Conservation (phyloP, 2,113 vertebrate species). For the Scortum barcoo region DNA sequence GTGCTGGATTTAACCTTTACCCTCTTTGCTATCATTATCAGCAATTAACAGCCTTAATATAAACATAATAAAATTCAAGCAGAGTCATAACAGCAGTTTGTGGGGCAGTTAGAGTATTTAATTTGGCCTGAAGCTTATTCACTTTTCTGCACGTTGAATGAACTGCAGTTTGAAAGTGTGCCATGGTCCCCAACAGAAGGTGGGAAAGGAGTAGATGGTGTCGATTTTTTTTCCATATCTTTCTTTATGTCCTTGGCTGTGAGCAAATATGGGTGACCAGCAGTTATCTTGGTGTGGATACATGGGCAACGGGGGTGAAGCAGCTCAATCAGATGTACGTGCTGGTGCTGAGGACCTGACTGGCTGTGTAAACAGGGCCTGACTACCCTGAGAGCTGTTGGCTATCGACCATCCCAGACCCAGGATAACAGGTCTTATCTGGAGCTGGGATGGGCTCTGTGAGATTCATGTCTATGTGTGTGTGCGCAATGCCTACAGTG, state of each 20-base stretch:
- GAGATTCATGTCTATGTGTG: constrained; percentile 12
- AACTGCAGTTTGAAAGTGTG: not conserved
- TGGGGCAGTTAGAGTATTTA: not conserved
- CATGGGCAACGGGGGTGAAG: constrained; percentile 48
- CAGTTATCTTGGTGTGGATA: constrained; percentile 27
- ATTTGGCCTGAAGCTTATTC: not conserved
- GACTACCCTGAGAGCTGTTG: constrained; percentile 61
- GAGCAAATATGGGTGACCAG: constrained; percentile 48
- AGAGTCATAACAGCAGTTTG: not conserved
- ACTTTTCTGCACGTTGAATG: not conserved
- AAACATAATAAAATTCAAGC: not conserved
- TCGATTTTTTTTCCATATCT: constrained; percentile 37
- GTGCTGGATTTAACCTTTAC: constrained; percentile 11
- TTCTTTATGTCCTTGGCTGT: constrained; percentile 49
- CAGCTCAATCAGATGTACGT: constrained; percentile 35
- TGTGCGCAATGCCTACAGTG: not conserved
- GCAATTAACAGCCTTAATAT: not conserved
- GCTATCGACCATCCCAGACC: constrained; percentile 52
- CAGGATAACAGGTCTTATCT: constrained; percentile 71
- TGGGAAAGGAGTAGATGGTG: constrained; percentile 39
- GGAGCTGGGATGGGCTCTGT: constrained; percentile 3
- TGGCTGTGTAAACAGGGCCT: constrained; percentile 74
- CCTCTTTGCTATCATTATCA: constrained; percentile 8
- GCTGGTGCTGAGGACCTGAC: constrained; percentile 48
- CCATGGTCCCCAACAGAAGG: not conserved